Percentiles rank a stretch among this genome's conserved stretches.
Evolutionary conservation across 92 coral and sea anemone species (phyloP).

Genomic region (Virgularia gustaviana): DNA sequence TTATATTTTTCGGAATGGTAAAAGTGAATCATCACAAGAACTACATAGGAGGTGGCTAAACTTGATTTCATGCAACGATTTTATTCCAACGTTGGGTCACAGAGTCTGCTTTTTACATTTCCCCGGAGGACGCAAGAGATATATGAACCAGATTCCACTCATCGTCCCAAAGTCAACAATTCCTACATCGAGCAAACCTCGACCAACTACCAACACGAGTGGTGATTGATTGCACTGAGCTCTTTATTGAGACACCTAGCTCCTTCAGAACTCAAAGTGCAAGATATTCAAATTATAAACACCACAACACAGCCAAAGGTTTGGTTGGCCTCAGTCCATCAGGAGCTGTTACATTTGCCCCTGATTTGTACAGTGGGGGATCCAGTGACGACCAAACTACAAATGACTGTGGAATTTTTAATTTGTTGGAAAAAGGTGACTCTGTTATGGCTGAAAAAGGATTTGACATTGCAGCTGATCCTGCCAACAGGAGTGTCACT

Average conservation of each 20-base stretch:
- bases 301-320: conserved; percentile 58
- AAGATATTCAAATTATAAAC: conserved; percentile 51
- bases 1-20: too few relatives aligned
- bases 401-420: conserved; percentile 52
- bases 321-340: conserved; percentile 61
- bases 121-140: too few relatives aligned
- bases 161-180: too few relatives aligned
- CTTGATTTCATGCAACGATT: too few relatives aligned
- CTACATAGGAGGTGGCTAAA: too few relatives aligned
- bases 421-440: conserved; percentile 50
- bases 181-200: too few relatives aligned
- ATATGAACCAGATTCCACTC: too few relatives aligned
- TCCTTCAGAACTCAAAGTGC: conserved; percentile 62
- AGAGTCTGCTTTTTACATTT: too few relatives aligned
- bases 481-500: conserved; percentile 49
- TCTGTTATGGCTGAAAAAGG: conserved; percentile 70
- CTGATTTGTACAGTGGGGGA: conserved; percentile 61
- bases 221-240: conserved; percentile 60
- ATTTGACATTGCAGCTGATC: too few relatives aligned
- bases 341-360: conserved; percentile 58
- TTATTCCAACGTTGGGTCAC: too few relatives aligned
- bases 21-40: too few relatives aligned
- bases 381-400: conserved; percentile 65
- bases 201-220: conserved; percentile 49
- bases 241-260: conserved; percentile 55